Conservation (phyloP, 2,797 vertebrate genomes). For the Bradypodion pumilum region DNA sequence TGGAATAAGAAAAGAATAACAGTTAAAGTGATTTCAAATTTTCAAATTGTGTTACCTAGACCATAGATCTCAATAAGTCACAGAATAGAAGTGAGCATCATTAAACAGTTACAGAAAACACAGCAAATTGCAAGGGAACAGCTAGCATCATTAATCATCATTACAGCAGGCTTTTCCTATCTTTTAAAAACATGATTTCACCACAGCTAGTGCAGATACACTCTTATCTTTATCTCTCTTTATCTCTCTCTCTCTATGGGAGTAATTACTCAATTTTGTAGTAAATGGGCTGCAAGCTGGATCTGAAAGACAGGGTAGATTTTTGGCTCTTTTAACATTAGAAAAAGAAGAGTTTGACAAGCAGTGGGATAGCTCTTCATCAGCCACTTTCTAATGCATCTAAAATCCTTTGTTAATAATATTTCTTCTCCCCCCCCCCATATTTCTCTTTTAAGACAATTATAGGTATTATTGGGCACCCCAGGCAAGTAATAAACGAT, state of each 20-base stretch:
- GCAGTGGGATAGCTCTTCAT: neutral
- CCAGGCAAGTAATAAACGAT: neutral
- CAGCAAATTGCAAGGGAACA: neutral
- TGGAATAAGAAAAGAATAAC: neutral
- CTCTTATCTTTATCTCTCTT: neutral
- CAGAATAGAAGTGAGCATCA: neutral
- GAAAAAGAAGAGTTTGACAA: neutral
- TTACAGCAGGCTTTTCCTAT: neutral
- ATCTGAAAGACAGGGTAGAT: neutral
- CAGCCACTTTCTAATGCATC: neutral
- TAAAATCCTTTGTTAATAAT: neutral
- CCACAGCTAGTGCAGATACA: neutral
- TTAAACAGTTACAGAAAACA: constrained; percentile 2
- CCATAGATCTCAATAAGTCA: constrained; percentile 4
- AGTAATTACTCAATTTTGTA: neutral
- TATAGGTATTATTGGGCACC: neutral
- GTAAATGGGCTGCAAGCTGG: neutral
- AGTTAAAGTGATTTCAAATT: neutral
- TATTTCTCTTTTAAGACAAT: neutral
- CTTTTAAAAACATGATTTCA: neutral
- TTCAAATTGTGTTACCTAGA: neutral
- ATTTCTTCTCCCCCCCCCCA: neutral
- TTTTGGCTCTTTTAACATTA: neutral
- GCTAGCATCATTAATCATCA: constrained; percentile 16
- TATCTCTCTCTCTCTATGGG: neutral